Base-by-base conservation (phyloP, 2,888 invertebrate genomes). In the Drosophila fungiperda region DNA sequence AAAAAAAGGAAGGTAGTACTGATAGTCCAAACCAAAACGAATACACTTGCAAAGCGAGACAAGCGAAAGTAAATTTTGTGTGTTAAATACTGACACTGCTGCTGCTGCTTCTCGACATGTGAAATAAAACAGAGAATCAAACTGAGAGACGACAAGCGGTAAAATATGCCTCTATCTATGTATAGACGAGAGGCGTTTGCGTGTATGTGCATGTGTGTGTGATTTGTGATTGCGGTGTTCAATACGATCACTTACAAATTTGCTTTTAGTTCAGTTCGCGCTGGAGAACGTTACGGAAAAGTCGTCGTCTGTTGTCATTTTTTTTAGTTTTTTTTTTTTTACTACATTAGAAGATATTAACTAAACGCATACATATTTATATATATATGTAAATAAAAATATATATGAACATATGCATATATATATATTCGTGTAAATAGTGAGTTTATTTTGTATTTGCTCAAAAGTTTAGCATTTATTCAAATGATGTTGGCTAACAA, bases 211-310 rank as follows among this genome's bases (percentile, higher is more conserved):
- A 42, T 45, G 38, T 57, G 35, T 38, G 11, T 57, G 20, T 66
- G 48, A 32, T 76, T 64, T 73, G 74, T 72, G 59, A 35, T 57
- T 66, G 61, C 40, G 61, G 67, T 72, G 75, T 87, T 81, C 76
- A 75, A 83, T 87, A 87, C 83, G 83, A 88, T 84, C 86, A 82
- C 84, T 87, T 80, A 79, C 86, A 84, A 87, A 87, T 77, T 83
- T 75, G 77, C 73, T 76, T 84, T 78, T 63, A 75, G 77, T 80
- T 89, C 89, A 91, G 90, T 91, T 83, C 79, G 79, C 77, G 81
- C 86, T 82, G 79, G 87, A 78, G 88, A 84, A 83, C 86, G 80
- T 79, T 86, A 81, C 85, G 77, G 89, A 82, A 79, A 89, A 90
- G 90, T 91, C 73, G 84, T 76, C 62, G 73, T 69, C 75, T 70